Evolutionary conservation across 2,113 vertebrate genomes (phyloP).

Genomic region (Thymallus thymallus): DNA sequence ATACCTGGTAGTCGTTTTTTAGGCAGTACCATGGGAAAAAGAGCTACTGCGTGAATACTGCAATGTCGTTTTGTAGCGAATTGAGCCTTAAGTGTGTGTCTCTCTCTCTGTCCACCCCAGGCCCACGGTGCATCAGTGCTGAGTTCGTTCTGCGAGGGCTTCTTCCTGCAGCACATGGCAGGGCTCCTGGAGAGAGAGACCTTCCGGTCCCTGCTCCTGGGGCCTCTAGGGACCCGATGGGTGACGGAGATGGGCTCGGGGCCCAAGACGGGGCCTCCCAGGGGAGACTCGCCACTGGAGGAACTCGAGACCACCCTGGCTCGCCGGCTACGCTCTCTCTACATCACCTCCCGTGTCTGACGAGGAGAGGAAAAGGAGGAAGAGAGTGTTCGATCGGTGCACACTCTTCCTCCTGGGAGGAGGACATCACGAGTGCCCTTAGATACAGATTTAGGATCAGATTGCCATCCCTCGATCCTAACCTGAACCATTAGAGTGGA

Average conservation of each 20-base stretch:
- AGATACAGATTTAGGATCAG: slow-evolving; percentile 22
- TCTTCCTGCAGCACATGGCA: slow-evolving; percentile 93
- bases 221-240: slow-evolving; percentile 73
- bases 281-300: slow-evolving; percentile 80
- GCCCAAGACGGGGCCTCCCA: slow-evolving; percentile 37
- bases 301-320: slow-evolving; percentile 85
- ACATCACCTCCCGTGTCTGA: slow-evolving; percentile 88
- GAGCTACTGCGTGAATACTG: too few relatives aligned
- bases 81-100: not conserved
- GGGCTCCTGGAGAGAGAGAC: slow-evolving; percentile 84
- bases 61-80: too few relatives aligned
- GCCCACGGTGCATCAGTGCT: slow-evolving; percentile 84
- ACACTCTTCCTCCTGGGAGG: not conserved
- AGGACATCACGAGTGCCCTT: too few relatives aligned
- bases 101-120: slow-evolving; percentile 59
- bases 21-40: too few relatives aligned
- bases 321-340: slow-evolving; percentile 81
- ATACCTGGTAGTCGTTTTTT: too few relatives aligned
- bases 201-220: slow-evolving; percentile 83
- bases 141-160: slow-evolving; percentile 87
- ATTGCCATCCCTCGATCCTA: not conserved
- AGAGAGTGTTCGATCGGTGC: not conserved
- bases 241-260: slow-evolving; percentile 45
- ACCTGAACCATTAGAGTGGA: too few relatives aligned
- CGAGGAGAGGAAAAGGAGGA: not conserved